A percentile compares a stretch with the other conserved stretches of the same genome.
phyloP scores from a whole-genome alignment of 1,140 invertebrate species.

The Hycleus cichorii region DNA sequence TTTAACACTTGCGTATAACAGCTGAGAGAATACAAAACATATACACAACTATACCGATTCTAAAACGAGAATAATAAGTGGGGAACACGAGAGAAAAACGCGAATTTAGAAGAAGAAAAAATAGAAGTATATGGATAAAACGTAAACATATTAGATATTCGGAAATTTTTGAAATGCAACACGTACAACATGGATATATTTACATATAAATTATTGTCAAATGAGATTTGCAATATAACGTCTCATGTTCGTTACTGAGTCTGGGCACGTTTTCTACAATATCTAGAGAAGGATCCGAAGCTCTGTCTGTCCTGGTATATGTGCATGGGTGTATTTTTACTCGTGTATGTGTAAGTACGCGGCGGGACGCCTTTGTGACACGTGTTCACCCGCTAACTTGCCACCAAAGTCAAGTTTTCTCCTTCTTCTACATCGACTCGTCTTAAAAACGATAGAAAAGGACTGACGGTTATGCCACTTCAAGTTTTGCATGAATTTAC shows the following conservation, averaged over 20 bases:
- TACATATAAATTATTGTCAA: conserved; percentile 42
- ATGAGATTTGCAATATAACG: conserved; percentile 41
- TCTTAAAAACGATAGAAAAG: neutral
- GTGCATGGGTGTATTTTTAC: too few species aligned
- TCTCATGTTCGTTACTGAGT: conserved; percentile 26
- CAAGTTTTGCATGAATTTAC: conserved; percentile 10
- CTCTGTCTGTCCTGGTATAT: too few species aligned
- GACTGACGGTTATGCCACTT: conserved; percentile 7
- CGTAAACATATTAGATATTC: conserved; percentile 23
- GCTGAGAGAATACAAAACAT: conserved; percentile 1
- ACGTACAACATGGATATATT: conserved; percentile 36
- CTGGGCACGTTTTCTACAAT: conserved; percentile 31
- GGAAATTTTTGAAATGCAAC: conserved; percentile 33
- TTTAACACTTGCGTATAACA: conserved; percentile 19
- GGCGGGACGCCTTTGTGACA: conserved; percentile 22
- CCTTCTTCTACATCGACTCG: neutral
- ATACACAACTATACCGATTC: neutral
- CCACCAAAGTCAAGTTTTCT: conserved; percentile 23
- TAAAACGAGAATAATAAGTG: neutral
- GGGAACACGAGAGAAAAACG: neutral
- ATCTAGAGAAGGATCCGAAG: conserved; percentile 30
- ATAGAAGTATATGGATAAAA: neutral
- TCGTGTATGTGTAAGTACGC: conserved; percentile 6
- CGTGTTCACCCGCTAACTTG: conserved; percentile 23
- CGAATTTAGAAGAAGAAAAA: neutral